Base-by-base conservation (phyloP, 92 coral and sea anemone genomes). In the Zoanthus solanderi region DNA sequence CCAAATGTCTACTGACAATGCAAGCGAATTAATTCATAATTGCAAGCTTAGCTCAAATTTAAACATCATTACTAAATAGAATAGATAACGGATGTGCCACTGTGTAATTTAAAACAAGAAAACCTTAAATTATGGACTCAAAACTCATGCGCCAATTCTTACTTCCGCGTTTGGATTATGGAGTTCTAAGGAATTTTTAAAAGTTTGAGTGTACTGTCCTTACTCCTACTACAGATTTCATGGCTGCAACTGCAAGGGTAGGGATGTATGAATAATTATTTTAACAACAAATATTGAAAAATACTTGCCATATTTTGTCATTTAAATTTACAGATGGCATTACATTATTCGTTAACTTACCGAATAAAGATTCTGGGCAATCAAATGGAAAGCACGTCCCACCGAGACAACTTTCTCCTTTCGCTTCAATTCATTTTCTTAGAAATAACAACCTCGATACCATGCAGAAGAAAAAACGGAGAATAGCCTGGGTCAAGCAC, bases 371-470 rank as follows among this genome's bases (percentile, higher is more conserved):
- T 7, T n/a, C 7, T 58, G 65, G n/a, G n/a, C 16, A 63, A 4
- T 63, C 69, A 4, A 63, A 17, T 63, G 30, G 29, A 23, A 69
- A 32, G 1, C 46, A 23, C 47, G 15, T 69, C 45, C 15, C 5
- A 11, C 75, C 42, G 12, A 9, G 0, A 7, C 75, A 30, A 2
- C 13, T 28, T 4, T 13, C 31, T 69, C 6, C 6, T 31, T 11
- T 6, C 14, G 46, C 15, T 69, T 77, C 23, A 23, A 23, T 23
- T 31, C 18, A 32, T 65, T 45, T 30, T 50, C 53, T 15, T 42
- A 66, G 74, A 9, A 61, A 17, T 54, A 16, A 45, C 8, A 80
- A 69, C 75, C 85, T 80, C 85, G 85, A 44, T 80, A 17, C 46
- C 37, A 66, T 30, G 31, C 74, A 0, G 44, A 14, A 65, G 12